phyloP scores from a whole-genome alignment of 2,888 invertebrate species.

The Tanypteryx hageni region DNA sequence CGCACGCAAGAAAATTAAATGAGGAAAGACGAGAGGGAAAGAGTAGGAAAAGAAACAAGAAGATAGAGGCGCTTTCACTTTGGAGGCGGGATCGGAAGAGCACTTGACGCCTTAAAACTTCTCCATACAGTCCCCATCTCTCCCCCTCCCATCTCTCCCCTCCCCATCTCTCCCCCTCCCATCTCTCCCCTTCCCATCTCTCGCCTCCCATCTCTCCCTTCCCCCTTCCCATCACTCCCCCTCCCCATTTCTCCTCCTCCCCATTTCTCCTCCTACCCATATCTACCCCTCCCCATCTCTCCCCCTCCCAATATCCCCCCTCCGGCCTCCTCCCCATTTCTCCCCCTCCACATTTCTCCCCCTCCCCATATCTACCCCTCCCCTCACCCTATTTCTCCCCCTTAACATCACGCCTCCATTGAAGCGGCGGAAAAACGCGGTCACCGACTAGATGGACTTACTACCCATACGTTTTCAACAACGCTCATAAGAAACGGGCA shows the following conservation, averaged over 20 bases:
- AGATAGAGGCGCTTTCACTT: neutral
- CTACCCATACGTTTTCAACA: neutral
- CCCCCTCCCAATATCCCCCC: neutral
- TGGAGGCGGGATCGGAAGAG: neutral
- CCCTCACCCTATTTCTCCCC: too few relatives aligned
- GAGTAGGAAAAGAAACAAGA: neutral
- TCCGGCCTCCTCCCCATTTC: neutral
- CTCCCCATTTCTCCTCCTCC: neutral
- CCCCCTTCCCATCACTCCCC: neutral
- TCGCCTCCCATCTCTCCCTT: too few relatives aligned
- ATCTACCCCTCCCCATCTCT: too few relatives aligned
- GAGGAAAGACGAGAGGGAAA: neutral
- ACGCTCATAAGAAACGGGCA: neutral
- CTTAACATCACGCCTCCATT: constrained; percentile 6
- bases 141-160: too few relatives aligned
- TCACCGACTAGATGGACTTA: neutral
- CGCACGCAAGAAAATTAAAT: neutral
- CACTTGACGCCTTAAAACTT: neutral
- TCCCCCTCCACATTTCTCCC: too few relatives aligned
- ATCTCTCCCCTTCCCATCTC: too few relatives aligned
- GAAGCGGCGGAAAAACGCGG: neutral
- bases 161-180: neutral
- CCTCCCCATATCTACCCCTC: too few relatives aligned
- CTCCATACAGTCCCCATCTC: neutral
- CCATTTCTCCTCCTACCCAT: too few relatives aligned